Evolutionary conservation across 2,797 vertebrate genomes (phyloP).

Genomic region (Phaenicophaeus curvirostris): DNA sequence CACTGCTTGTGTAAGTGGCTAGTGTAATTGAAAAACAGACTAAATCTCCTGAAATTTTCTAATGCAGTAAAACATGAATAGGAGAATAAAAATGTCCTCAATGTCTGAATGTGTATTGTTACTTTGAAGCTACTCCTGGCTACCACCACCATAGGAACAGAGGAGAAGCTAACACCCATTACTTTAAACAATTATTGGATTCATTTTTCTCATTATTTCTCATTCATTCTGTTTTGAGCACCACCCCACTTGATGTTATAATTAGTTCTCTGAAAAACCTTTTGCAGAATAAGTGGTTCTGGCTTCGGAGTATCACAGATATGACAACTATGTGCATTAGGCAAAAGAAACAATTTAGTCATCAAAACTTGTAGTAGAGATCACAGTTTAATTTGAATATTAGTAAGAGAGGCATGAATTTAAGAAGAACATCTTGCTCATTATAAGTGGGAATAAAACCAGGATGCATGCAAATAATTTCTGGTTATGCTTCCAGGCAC

Average conservation of each 20-base stretch:
- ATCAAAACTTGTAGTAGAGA: neutral
- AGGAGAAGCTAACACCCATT: slow-evolving; percentile 76
- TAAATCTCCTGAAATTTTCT: slow-evolving; percentile 84
- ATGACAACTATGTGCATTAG: slow-evolving; percentile 37
- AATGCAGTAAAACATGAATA: slow-evolving; percentile 86
- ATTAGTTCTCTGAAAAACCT: slow-evolving; percentile 77
- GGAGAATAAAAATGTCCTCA: slow-evolving; percentile 80
- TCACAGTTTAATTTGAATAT: slow-evolving; percentile 5
- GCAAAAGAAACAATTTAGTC: slow-evolving; percentile 28
- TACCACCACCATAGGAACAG: slow-evolving; percentile 77
- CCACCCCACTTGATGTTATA: slow-evolving; percentile 80
- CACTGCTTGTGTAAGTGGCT: slow-evolving; percentile 79
- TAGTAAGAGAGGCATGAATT: neutral
- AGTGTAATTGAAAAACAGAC: slow-evolving; percentile 88
- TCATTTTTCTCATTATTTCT: slow-evolving; percentile 77
- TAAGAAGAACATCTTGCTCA: neutral
- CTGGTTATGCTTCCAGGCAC: no score
- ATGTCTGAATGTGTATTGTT: slow-evolving; percentile 79
- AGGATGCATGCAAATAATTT: neutral
- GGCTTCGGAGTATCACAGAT: slow-evolving; percentile 53
- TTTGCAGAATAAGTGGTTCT: slow-evolving; percentile 68
- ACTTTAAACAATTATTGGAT: slow-evolving; percentile 83
- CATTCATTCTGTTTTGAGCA: slow-evolving; percentile 75
- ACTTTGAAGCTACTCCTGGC: slow-evolving; percentile 78
- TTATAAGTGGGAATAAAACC: neutral